Base-by-base conservation (phyloP, 2,113 vertebrate genomes). In the Chauna torquata region DNA sequence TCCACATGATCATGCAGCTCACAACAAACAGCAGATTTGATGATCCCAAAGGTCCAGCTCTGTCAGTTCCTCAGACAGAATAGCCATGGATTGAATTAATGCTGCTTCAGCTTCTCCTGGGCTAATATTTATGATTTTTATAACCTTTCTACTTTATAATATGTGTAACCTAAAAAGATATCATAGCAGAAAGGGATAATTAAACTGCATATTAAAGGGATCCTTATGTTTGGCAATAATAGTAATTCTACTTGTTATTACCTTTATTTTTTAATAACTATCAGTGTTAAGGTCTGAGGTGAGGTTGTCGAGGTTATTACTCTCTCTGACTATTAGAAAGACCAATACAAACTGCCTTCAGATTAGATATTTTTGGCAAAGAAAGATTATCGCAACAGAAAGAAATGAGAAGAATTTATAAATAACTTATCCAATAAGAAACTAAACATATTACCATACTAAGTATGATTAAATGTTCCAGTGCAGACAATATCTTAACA, bases 1-100 rank as follows among this genome's bases (percentile, higher is more conserved):
- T 97, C 54, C 93, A 96, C 52, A 95, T 96, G 92, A 95, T 98
- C 59, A 97, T 97, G 93, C 91, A 96, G 82, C 87, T 98, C 38
- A 97, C 90, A 65, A 94, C 90, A 42, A 98, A 96, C 91, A 97
- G 20, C 42, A 96, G 94, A 94, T 92, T 97, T 81, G 95, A 97
- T 95, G 96, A 97, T 91, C 94, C 94, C n/a, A 96, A 96, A 94
- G 91, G 95, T 71, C 74, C 74, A 52, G n/a, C 84, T 78, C 83
- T 97, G 24, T 97, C 95, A 74, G 89, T 97, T 95, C 94, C 96
- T 91, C 95, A 97, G 69, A 96, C 96, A 88, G 98, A 98, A 47
- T 98, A 98, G 68, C 47, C 9, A 12, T 55, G 44, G 34, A 34
- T 62, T 85, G 25, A 50, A 9, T 86, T 91, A 27, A 28, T 55